Evolutionary conservation across 2,888 invertebrate species (phyloP), one percentile per base, ranked within the genome.

Genomic region (Proisotoma minuta): DNA sequence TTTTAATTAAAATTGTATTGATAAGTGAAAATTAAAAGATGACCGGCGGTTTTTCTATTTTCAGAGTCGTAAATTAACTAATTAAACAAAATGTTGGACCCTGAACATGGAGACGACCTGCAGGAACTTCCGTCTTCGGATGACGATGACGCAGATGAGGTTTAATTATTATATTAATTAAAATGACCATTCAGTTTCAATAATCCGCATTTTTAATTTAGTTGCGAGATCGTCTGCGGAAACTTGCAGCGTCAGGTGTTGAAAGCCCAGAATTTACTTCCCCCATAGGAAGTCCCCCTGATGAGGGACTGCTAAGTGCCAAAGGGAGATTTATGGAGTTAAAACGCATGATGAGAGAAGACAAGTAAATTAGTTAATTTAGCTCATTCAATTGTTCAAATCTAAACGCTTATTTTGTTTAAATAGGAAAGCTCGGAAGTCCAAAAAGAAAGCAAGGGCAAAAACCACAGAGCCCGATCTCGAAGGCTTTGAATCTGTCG

Each of bases 201-300:
- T 34, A 34, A 10, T 34, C 15, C 8, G 8, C 15, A 34, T 34
- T 15, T 34, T 34, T 10, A 34, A 34, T 15, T 8, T 15, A 34
- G 34, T 23, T 28, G 39, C n/a, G 47, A 43, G 39, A 8, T 22
- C 23, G 57, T 49, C 59, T 63, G 10, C 63, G 56, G 29, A 39
- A 49, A 15, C 51, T 54, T 40, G 56, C 54, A 29, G 28, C 59
- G 5, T 53, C 52, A 15, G 68, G 65, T 24, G 68, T 61, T 39
- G 59, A 58, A 2, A 53, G 63, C 26, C 56, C 60, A 8, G 54
- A 54, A 10, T 54, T 54, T 23, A 54, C 54, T 22, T 70, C 70
- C 3, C 70, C 70, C 0, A 61, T 68, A 23, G 70, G 70, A 2
- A 68, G 68, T 62, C 70, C 70, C n/a, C 54, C 60, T 18, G 63